Evolutionary conservation across 35 echinoderm and acorn worm species (phyloP), one percentile per base, ranked within the genome.

Genomic region (Hemicentrotus pulcherrimus): DNA sequence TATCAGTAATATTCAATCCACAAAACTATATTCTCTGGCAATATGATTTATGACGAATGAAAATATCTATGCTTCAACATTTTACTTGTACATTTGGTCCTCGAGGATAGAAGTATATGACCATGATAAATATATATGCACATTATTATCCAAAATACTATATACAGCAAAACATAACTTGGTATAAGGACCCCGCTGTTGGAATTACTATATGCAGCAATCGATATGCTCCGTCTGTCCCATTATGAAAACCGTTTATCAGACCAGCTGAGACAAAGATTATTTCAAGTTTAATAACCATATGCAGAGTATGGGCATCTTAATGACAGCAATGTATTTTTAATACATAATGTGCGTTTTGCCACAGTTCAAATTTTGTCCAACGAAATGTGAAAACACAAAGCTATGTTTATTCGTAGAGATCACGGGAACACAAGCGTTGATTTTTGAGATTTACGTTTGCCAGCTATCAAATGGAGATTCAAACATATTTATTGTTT

Each of bases 1-100:
- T 22, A 30, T 22, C 19, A 78, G 19, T 28, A n/a, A 78, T 7
- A 78, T 78, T 28, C 65, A 28, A 78, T 78, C 19, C 65, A 78
- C 65, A 28, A 78, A 78, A 78, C 65, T n/a, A 78, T 78, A 70
- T 78, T 78, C 65, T 78, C 65, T 78, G 65, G n/a, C 65, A 78
- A 28, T 78, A 78, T 78, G 22, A 59, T 41, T 41, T 15, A 55
- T 55, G 50, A 55, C 15, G 50, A 55, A 0, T 78, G 65, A 78
- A 78, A 78, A 78, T 78, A 78, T 28, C 65, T 78, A 78, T 78
- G 65, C 19, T 78, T 28, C 5, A n/a, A 28, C 8, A n/a, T 78
- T 28, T 78, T 22, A 59, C 52, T 78, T 78, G 19, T 78, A 59
- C 52, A 59, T 70, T 78, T 78, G 65, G 65, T 78, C 65, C 65